A percentile compares a stretch with the other conserved stretches of the same genome.
These are phyloP conservation scores for Channa maculata DNA, from an alignment of 2,113 vertebrate genomes.

Conservation along the genomic window DNA sequence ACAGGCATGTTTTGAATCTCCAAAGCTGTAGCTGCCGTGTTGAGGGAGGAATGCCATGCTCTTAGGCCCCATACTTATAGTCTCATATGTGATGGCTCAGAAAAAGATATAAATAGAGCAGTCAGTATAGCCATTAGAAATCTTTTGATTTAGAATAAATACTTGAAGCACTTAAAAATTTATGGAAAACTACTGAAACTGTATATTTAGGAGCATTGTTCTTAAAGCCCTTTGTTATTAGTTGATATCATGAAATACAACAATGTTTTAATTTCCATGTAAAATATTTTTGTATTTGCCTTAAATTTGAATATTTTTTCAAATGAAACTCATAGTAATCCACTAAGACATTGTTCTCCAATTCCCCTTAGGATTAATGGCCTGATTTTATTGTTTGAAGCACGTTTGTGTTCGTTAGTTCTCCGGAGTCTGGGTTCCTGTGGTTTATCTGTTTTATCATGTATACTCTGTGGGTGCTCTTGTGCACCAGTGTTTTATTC, in stretches of 20 bases:
- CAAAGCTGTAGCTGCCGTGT: constrained; percentile 22
- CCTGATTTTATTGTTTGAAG: constrained; percentile 54
- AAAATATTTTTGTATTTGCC: constrained; percentile 21
- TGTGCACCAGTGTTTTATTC: constrained; percentile 72
- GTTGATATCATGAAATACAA: constrained; percentile 27
- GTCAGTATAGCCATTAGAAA: neutral
- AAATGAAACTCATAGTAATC: constrained; percentile 50
- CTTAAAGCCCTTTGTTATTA: neutral
- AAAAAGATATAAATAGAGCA: constrained; percentile 45
- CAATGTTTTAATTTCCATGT: constrained; percentile 21
- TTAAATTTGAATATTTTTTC: constrained; percentile 34
- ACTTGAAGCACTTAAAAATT: neutral
- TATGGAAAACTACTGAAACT: neutral
- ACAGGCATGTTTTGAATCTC: constrained; percentile 26
- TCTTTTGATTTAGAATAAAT: constrained; percentile 9
- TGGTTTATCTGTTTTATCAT: constrained; percentile 63
- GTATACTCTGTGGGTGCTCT: constrained; percentile 56
- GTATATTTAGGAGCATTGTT: constrained; percentile 9
- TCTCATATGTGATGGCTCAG: constrained; percentile 26
- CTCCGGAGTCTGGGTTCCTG: constrained; percentile 37
- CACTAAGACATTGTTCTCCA: constrained; percentile 58
- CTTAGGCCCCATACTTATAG: constrained; percentile 23
- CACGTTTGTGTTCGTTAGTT: constrained; percentile 36
- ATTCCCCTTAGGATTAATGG: constrained; percentile 55
- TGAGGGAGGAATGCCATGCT: constrained; percentile 29